Conservation (phyloP, 2,797 vertebrate species). For the Rhyacichthys aspro region DNA sequence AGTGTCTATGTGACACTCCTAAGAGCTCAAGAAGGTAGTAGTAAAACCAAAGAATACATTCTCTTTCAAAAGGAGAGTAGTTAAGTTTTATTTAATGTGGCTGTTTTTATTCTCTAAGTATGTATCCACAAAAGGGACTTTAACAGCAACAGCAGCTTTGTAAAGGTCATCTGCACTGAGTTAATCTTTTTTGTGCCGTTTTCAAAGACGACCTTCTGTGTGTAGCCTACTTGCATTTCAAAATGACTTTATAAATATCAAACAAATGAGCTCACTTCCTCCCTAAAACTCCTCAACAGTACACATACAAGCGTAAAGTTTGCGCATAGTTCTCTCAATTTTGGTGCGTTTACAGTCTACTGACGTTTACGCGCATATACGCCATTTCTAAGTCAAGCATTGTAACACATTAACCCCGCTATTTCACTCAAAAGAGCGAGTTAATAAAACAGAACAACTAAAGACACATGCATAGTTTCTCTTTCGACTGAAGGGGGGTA, state of each 20-base stretch:
- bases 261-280: constrained; percentile 1
- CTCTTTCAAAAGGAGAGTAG: neutral
- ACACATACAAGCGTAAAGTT: neutral
- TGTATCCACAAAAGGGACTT: constrained; percentile 7
- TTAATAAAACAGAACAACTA: constrained; percentile 33
- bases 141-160: constrained; percentile 28
- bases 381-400: neutral
- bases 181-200: constrained; percentile 44
- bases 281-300: neutral
- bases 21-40: constrained; percentile 15
- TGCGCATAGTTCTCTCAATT: neutral
- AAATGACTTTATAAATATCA: neutral
- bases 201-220: constrained; percentile 24
- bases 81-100: neutral
- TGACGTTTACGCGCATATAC: neutral
- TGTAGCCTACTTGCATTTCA: constrained; percentile 17
- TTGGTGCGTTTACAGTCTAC: neutral
- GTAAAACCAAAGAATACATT: constrained; percentile 10
- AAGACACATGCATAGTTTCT: constrained; percentile 42
- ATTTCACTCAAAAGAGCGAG: constrained; percentile 21
- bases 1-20: constrained; percentile 18
- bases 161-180: constrained; percentile 26
- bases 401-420: constrained; percentile 15
- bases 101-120: neutral
- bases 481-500: constrained; percentile 29